A percentile compares a stretch with the other conserved stretches of the same genome.
These are phyloP conservation scores for Calliopsis andreniformis DNA, from an alignment of 1,140 invertebrate species.

Conservation along the genomic window DNA sequence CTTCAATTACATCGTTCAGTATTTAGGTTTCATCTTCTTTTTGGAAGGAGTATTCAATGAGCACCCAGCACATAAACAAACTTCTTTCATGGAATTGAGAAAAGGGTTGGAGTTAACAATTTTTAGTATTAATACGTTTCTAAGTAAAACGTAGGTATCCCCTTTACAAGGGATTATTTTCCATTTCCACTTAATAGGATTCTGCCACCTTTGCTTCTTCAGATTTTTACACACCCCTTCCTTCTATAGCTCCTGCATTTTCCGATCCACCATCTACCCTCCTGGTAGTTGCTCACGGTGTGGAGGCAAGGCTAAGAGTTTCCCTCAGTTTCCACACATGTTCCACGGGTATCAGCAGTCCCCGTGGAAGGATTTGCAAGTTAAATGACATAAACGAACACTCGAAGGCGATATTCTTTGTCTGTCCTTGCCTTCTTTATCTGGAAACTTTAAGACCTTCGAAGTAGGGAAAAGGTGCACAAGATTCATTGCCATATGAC, in stretches of 20 bases:
- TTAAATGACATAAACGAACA: constrained; percentile 76
- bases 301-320: constrained; percentile 54
- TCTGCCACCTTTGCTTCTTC: constrained; percentile 67
- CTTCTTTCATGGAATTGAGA: neutral
- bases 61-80: too few species aligned
- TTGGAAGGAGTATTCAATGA: neutral
- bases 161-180: constrained; percentile 58
- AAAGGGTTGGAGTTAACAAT: too few species aligned
- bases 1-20: neutral
- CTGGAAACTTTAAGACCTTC: constrained; percentile 27
- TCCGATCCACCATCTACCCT: constrained; percentile 40
- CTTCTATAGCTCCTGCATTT: constrained; percentile 24
- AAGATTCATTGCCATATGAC: constrained; percentile 11
- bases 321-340: constrained; percentile 73
- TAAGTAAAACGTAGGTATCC: too few species aligned
- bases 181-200: constrained; percentile 27
- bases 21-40: neutral
- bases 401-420: constrained; percentile 58
- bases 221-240: constrained; percentile 70
- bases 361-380: constrained; percentile 76
- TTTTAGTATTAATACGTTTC: too few species aligned
- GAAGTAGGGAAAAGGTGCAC: neutral
- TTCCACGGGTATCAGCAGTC: constrained; percentile 68
- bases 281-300: constrained; percentile 41
- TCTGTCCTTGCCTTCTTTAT: constrained; percentile 53